Evolutionary conservation across 2,113 vertebrate species (phyloP).

Genomic region (Prionailurus viverrinus): DNA sequence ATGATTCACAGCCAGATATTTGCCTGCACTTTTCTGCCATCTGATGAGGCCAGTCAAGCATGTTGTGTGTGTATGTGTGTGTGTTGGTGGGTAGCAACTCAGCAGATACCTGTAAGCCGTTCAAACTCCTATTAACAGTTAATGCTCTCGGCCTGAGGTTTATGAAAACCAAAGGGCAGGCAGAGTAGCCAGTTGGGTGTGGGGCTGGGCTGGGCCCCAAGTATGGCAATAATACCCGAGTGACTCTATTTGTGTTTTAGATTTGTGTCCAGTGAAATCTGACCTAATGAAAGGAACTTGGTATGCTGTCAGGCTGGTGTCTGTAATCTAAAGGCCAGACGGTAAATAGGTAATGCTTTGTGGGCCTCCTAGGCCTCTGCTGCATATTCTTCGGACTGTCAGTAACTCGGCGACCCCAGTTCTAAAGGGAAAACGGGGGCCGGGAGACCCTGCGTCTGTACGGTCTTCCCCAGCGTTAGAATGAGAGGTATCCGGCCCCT

Average conservation of each 20-base stretch:
- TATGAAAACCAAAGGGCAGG: neutral
- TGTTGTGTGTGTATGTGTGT: no score
- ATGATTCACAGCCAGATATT: neutral
- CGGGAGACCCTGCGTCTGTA: neutral
- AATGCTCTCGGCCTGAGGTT: neutral
- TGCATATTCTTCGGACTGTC: neutral
- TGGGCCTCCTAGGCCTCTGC: accelerated
- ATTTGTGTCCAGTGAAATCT: neutral
- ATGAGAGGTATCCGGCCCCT: neutral
- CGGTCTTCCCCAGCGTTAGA: neutral
- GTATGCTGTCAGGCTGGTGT: neutral
- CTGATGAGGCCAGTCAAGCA: neutral
- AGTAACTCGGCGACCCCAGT: neutral
- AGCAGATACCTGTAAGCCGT: neutral
- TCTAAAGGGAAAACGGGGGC: neutral
- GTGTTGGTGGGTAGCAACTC: neutral
- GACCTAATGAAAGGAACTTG: neutral
- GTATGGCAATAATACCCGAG: accelerated
- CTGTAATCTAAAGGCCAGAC: neutral
- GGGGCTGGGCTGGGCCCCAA: neutral
- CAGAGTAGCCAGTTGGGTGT: neutral
- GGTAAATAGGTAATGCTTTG: neutral
- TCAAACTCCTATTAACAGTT: neutral
- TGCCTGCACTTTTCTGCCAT: neutral
- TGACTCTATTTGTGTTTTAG: neutral